Percentiles rank a stretch among this genome's conserved stretches.
Evolutionary conservation across 2,113 vertebrate genomes (phyloP).

Genomic region (Menidia beryllina): DNA sequence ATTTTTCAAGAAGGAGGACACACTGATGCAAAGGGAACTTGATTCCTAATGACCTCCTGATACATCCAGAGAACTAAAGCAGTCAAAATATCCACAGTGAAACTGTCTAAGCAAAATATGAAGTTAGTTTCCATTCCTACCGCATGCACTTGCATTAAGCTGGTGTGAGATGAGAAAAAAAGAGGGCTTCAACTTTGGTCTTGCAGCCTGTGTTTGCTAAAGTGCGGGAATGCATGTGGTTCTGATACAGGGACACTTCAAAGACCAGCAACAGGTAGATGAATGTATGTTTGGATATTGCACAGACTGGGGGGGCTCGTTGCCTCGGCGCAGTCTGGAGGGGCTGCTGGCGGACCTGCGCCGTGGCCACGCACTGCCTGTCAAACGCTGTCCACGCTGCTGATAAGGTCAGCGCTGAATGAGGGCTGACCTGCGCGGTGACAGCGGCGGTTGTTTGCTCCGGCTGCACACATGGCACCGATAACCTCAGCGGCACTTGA

Average conservation of each 20-base stretch:
- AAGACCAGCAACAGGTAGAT: conserved; percentile 66
- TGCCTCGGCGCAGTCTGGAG: conserved; percentile 2
- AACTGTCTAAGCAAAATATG: conserved; percentile 4
- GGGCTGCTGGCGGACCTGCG: conserved; percentile 31
- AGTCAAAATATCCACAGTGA: background rate
- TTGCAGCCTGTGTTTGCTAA: background rate
- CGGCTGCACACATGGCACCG: conserved; percentile 28
- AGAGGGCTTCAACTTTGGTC: conserved; percentile 13
- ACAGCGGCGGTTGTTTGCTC: conserved; percentile 11
- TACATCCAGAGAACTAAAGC: conserved; percentile 4
- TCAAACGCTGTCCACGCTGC: background rate
- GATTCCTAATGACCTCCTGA: conserved; percentile 10
- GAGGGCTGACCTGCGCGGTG: conserved; percentile 8
- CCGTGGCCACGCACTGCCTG: conserved; percentile 38
- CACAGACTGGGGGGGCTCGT: background rate
- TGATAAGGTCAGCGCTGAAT: background rate
- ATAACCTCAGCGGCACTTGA: conserved; percentile 40
- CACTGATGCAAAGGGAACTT: background rate
- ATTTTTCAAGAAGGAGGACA: too few species aligned
- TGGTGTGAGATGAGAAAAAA: background rate
- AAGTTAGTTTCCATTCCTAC: background rate
- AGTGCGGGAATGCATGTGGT: background rate
- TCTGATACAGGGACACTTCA: conserved; percentile 24
- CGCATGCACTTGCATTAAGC: background rate
- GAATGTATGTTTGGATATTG: conserved; percentile 17